Percentiles rank a stretch among this genome's conserved stretches.
Evolutionary conservation across 2,888 invertebrate species (phyloP).

Genomic region (Argyresthia albistria): DNA sequence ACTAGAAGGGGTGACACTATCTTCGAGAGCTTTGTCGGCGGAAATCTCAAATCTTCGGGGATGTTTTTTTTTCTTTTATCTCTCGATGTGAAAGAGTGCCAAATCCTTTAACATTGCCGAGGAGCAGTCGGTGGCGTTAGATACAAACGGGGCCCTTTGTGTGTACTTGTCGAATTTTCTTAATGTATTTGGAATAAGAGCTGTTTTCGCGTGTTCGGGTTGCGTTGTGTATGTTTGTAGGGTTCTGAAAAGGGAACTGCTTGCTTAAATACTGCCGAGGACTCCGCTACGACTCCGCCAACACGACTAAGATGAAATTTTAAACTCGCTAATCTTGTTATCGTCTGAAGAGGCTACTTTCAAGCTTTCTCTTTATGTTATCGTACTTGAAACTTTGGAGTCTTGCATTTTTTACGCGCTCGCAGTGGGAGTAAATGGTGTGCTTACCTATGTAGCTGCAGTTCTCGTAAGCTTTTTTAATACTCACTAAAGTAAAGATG

Average conservation of each 20-base stretch:
- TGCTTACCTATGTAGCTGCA: no score
- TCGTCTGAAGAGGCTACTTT: slow-evolving; percentile 3
- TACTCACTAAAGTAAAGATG: no score
- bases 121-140: slow-evolving; percentile 20
- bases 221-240: background rate
- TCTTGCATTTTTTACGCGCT: background rate
- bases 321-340: slow-evolving; percentile 33
- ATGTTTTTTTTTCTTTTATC: slow-evolving; percentile 19
- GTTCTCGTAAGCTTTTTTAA: no score
- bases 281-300: slow-evolving; percentile 35
- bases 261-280: slow-evolving; percentile 41
- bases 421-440: no score
- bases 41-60: slow-evolving; percentile 22
- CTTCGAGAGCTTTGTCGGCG: slow-evolving; percentile 23
- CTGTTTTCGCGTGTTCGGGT: background rate
- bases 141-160: background rate
- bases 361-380: slow-evolving; percentile 2
- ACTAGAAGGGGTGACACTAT: slow-evolving; percentile 25
- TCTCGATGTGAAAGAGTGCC: slow-evolving; percentile 23
- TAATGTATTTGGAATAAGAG: background rate
- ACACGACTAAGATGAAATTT: slow-evolving; percentile 38
- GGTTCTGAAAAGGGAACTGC: slow-evolving; percentile 31
- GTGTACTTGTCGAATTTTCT: background rate
- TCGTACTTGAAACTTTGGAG: background rate
- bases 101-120: slow-evolving; percentile 48